Percentiles rank a stretch among this genome's conserved stretches.
Evolutionary conservation across 2,797 vertebrate genomes (phyloP).

Genomic region (Tauraco hartlaubi): DNA sequence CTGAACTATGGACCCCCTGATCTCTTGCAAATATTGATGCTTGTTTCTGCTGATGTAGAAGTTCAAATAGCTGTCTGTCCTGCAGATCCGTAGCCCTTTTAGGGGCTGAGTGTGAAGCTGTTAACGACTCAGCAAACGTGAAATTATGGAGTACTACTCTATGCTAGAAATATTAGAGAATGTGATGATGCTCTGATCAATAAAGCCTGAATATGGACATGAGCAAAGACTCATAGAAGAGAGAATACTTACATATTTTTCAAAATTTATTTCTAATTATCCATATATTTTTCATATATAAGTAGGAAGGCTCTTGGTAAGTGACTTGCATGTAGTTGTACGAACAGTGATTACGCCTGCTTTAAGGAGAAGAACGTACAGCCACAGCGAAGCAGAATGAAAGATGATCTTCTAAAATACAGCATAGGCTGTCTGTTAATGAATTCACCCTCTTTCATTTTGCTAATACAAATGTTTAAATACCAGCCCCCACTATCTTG

Average conservation of each 20-base stretch:
- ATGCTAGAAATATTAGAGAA: neutral
- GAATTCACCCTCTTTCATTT: neutral
- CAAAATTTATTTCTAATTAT: neutral
- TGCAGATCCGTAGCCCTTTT: neutral
- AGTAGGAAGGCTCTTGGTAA: neutral
- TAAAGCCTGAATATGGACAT: neutral
- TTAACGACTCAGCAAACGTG: neutral
- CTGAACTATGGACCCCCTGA: fast-evolving
- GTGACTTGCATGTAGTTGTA: neutral
- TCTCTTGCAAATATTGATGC: neutral
- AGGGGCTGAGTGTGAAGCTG: neutral
- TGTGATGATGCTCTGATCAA: fast-evolving
- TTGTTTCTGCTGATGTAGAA: neutral
- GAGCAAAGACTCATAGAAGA: neutral
- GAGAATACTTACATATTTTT: neutral
- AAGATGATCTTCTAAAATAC: neutral
- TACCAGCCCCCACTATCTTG: fast-evolving
- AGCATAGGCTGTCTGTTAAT: neutral
- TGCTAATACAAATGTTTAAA: neutral
- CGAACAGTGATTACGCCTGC: neutral
- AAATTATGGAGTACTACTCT: neutral
- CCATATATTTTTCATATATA: neutral
- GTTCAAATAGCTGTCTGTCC: neutral
- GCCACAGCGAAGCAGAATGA: neutral
- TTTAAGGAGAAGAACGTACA: neutral